Evolutionary conservation across 2,888 invertebrate species (phyloP).

Genomic region (Dione juno): DNA sequence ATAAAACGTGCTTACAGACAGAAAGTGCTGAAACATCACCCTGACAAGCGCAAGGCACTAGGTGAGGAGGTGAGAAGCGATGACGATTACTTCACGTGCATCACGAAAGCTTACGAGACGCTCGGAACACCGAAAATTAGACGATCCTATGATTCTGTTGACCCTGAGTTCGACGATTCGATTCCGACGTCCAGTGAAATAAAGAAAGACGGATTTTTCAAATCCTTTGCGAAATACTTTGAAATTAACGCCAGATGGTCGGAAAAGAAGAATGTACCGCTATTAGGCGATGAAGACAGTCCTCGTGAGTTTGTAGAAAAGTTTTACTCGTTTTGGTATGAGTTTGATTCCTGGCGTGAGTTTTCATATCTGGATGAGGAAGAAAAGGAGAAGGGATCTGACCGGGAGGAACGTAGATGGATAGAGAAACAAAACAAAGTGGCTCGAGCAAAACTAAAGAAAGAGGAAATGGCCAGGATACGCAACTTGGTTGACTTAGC

Average conservation of each 20-base stretch:
- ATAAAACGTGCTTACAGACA: constrained; percentile 96
- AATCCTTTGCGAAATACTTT: constrained; percentile 86
- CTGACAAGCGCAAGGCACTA: constrained; percentile 96
- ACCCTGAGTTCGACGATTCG: constrained; percentile 95
- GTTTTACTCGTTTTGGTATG: constrained; percentile 99
- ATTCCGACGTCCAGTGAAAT: constrained; percentile 90
- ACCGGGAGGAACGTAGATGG: constrained; percentile 97
- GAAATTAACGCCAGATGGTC: constrained; percentile 95
- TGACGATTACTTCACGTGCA: constrained; percentile 99
- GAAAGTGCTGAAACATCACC: constrained; percentile 93
- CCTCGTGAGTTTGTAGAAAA: constrained; percentile 92
- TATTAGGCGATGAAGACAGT: constrained; percentile 90
- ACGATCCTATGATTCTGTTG: constrained; percentile 97
- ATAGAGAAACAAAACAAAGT: constrained; percentile 99
- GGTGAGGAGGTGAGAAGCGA: constrained; percentile 94
- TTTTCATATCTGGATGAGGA: constrained; percentile 99
- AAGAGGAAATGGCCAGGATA: constrained; percentile 97
- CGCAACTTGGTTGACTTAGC: constrained; percentile 96
- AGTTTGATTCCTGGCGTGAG: constrained; percentile 99
- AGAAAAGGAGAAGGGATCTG: constrained; percentile 98
- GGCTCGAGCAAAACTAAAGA: constrained; percentile 95
- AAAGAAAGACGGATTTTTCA: constrained; percentile 90
- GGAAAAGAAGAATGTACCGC: constrained; percentile 92
- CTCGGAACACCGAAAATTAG: constrained; percentile 91
- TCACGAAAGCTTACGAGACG: constrained; percentile 98